These are phyloP conservation scores for Branchinecta lindahli DNA, from an alignment of 1,140 invertebrate genomes.

Conservation along the genomic window DNA sequence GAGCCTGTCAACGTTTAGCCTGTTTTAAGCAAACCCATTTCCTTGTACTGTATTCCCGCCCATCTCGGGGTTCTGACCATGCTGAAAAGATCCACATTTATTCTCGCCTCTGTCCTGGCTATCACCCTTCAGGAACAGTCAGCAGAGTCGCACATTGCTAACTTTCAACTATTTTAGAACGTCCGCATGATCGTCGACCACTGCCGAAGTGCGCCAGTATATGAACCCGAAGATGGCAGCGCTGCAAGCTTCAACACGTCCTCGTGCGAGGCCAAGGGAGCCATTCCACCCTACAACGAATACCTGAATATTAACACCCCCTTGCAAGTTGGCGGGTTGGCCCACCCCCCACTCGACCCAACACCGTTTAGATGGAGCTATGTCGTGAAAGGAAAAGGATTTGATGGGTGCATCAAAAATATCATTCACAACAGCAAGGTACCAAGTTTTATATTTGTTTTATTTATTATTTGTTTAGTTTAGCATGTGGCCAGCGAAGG, in stretches of 20 bases:
- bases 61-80: too few relatives aligned
- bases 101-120: too few relatives aligned
- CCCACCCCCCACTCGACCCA: conserved; percentile 69
- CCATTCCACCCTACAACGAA: conserved; percentile 85
- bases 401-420: conserved; percentile 88
- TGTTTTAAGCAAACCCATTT: too few relatives aligned
- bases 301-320: conserved; percentile 92
- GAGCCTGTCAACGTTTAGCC: too few relatives aligned
- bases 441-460: conserved; percentile 15
- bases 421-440: conserved; percentile 85
- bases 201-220: conserved; percentile 68
- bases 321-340: conserved; percentile 77
- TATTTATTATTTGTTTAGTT: neutral
- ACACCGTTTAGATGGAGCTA: conserved; percentile 59
- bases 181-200: conserved; percentile 81
- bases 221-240: conserved; percentile 70
- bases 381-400: conserved; percentile 44
- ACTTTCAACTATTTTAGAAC: conserved; percentile 33
- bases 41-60: too few relatives aligned
- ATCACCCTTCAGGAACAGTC: too few relatives aligned
- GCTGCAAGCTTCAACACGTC: conserved; percentile 64
- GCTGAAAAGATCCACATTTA: too few relatives aligned
- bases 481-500: too few relatives aligned
- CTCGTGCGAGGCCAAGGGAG: conserved; percentile 69
- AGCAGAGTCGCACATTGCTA: neutral